Evolutionary conservation across 2,888 invertebrate genomes (phyloP), one percentile per base, ranked within the genome.

Genomic region (Perizoma affinitatum): DNA sequence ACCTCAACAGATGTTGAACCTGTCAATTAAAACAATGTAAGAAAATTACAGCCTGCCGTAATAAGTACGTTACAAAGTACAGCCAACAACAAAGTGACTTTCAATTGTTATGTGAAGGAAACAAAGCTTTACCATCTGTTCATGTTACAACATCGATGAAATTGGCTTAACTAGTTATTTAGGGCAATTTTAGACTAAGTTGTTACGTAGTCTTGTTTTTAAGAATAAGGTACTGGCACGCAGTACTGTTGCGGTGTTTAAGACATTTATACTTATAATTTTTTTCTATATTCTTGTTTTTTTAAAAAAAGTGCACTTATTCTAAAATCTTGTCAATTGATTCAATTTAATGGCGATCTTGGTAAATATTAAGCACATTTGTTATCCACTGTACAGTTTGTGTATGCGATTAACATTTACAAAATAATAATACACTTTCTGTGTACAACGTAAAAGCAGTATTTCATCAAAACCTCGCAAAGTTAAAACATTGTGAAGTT

Each of bases 21-120:
- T 56, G 61, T 48, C 62, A 60, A 57, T 63, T 58, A 56, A 62
- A 54, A 65, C 65, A 68, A 59, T 65, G 58, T 63, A 61, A 47
- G 48, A 45, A 65, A 68, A 67, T 69, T 60, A 54, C 60, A 22
- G 58, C 61, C 49, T 41, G 49, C 40, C 6, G 52, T 59, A 63
- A 64, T 65, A 63, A 63, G 54, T 49, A 49, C 44, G 59, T 50
- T 22, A 22, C 1, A 58, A 54, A 34, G 65, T 67, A 63, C 56
- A 45, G 49, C 7, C 54, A 42, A 43, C 44, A 54, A 63, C 42
- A 59, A 51, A 55, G 34, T 47, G 40, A 45, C 9, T 51, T 51
- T 11, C 33, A 40, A 46, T 55, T 48, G 11, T 46, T 41, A 5
- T 8, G 38, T 40, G 5, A 41, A 22, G 1, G 6, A 41, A 43